phyloP scores from a whole-genome alignment of 92 coral and sea anemone genomes.

The Phenganax subtilis region DNA sequence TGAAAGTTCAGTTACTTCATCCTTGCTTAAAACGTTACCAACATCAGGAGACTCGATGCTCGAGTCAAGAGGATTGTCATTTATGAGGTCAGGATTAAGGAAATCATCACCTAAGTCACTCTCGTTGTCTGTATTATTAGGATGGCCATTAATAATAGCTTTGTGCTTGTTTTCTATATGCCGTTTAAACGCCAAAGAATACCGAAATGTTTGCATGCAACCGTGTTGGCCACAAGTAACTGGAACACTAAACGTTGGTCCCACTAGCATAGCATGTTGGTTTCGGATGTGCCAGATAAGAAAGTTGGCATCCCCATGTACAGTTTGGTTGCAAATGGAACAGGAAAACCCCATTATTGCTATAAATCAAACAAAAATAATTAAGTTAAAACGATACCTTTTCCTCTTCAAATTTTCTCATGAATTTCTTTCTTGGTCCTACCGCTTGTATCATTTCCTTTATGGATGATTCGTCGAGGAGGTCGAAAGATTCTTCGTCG shows the following conservation, averaged over 20 bases:
- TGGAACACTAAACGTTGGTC: background rate
- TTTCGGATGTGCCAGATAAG: background rate
- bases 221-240: conserved; percentile 1
- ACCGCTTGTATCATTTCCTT: too few species aligned
- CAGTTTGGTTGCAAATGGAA: too few species aligned
- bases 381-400: too few species aligned
- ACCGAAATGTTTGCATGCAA: conserved; percentile 5
- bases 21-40: background rate
- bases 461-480: too few species aligned
- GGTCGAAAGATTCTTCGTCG: too few species aligned
- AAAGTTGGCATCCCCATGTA: too few species aligned
- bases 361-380: too few species aligned
- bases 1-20: background rate
- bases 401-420: too few species aligned
- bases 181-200: background rate
- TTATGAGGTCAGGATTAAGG: background rate
- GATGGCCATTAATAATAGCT: background rate
- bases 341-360: too few species aligned
- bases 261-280: background rate
- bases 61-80: background rate
- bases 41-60: background rate
- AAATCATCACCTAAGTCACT: background rate
- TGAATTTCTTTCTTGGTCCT: too few species aligned
- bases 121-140: background rate
- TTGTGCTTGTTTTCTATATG: background rate